Evolutionary conservation across 2,888 invertebrate species (phyloP), one percentile per base, ranked within the genome.

Genomic region (Pseudococcus viburni): DNA sequence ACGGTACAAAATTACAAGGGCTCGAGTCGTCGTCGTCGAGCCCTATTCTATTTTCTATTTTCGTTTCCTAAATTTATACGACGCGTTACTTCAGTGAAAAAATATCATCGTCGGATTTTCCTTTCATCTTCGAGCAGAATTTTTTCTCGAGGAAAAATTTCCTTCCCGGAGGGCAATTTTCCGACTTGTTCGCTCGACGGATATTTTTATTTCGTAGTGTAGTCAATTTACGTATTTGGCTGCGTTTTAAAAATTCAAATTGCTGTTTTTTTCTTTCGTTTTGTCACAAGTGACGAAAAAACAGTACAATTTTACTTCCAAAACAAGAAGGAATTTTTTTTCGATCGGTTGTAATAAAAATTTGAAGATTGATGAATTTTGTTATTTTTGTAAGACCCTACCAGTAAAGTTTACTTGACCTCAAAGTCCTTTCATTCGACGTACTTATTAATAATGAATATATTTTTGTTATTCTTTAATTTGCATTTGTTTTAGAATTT

Each of bases 81-180:
- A 55, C 55, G 55, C n/a, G 55, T 55, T 55, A 55, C 55, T 55
- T n/a, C 55, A 55, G n/a, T 55, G n/a, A 51, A n/a, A n/a, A 55
- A 55, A 55, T 55, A 55, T 55, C 15, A 55, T n/a, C n/a, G 51
- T 51, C 4, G 51, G 55, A 55, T 55, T 55, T 55, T 55, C 17
- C 55, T 55, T 55, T 55, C n/a, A 55, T 55, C 55, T n/a, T 55
- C 8, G n/a, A n/a, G 4, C 0, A 12, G 12, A 17, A 55, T n/a
- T 55, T 55, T 55, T 55, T 55, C 8, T 55, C 55, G 55, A 33
- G 0, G 55, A n/a, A n/a, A 55, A 17, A 55, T n/a, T 15, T 55
- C n/a, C 55, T 55, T n/a, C 7, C 6, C n/a, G n/a, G 3, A 55
- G n/a, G n/a, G n/a, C 55, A 55, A 55, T 55, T 55, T 55, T n/a